These are phyloP conservation scores for Chlorospingus flavigularis DNA, from an alignment of 2,797 vertebrate species.

Conservation along the genomic window DNA sequence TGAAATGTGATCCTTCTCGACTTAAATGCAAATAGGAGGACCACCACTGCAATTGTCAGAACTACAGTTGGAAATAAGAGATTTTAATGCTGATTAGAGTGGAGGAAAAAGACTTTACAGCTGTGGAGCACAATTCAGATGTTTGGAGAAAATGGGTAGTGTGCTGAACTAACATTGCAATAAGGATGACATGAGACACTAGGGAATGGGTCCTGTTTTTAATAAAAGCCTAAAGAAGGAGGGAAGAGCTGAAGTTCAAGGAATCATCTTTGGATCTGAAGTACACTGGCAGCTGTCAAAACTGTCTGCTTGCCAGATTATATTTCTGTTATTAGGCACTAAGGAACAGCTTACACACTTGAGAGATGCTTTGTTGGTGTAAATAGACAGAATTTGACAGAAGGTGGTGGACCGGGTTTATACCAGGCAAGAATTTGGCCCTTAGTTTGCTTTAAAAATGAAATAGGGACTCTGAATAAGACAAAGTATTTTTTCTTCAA, in stretches of 20 bases:
- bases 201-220: conserved; percentile 47
- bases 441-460: not conserved
- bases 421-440: not conserved
- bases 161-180: not conserved
- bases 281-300: conserved; percentile 40
- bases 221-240: conserved; percentile 42
- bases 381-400: not conserved
- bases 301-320: conserved; percentile 38
- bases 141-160: not conserved
- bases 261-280: conserved; percentile 36
- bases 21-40: not conserved
- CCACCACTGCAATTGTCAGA: not conserved
- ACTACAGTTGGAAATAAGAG: not conserved
- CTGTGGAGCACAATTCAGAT: conserved; percentile 14
- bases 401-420: not conserved
- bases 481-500: not conserved
- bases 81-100: not conserved
- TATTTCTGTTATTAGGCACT: conserved; percentile 67
- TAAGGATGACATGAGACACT: conserved; percentile 22
- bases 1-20: not conserved
- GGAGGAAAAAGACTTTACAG: not conserved
- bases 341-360: conserved; percentile 56
- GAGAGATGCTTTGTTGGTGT: not conserved
- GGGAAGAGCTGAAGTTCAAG: conserved; percentile 37
- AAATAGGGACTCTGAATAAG: not conserved